These are phyloP conservation scores for Solen grandis DNA, from an alignment of 1,140 invertebrate genomes.

Conservation along the genomic window DNA sequence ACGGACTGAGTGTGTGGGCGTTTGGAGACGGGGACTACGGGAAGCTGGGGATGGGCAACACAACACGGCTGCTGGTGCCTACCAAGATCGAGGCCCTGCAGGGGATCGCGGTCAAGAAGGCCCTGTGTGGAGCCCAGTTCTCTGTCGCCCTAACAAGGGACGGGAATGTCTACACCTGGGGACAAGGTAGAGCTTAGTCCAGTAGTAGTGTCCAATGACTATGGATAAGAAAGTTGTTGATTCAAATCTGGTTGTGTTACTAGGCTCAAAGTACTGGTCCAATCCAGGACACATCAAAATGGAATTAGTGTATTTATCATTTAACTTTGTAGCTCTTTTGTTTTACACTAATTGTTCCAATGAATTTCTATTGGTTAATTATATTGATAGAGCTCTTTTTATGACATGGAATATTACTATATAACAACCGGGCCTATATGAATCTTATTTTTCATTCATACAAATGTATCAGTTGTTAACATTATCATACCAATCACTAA, in stretches of 20 bases:
- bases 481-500: too few relatives aligned
- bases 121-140: constrained; percentile 86
- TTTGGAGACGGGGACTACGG: constrained; percentile 88
- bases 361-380: too few relatives aligned
- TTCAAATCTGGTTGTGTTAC: neutral
- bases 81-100: constrained; percentile 83
- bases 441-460: too few relatives aligned
- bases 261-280: too few relatives aligned
- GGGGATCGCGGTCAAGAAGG: constrained; percentile 84
- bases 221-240: neutral
- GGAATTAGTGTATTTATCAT: too few relatives aligned
- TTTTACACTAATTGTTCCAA: too few relatives aligned
- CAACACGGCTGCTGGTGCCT: constrained; percentile 81
- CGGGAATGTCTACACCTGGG: constrained; percentile 85
- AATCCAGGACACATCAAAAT: constrained; percentile 29
- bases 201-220: too few relatives aligned
- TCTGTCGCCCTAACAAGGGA: constrained; percentile 85
- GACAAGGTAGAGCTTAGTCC: constrained; percentile 78
- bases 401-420: too few relatives aligned
- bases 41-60: constrained; percentile 85
- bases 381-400: too few relatives aligned
- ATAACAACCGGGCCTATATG: too few relatives aligned
- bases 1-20: constrained; percentile 85
- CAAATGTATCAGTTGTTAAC: too few relatives aligned
- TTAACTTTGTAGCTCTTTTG: too few relatives aligned